These are phyloP conservation scores for Takifugu bimaculatus DNA, from an alignment of 2,113 vertebrate species.

Conservation along the genomic window DNA sequence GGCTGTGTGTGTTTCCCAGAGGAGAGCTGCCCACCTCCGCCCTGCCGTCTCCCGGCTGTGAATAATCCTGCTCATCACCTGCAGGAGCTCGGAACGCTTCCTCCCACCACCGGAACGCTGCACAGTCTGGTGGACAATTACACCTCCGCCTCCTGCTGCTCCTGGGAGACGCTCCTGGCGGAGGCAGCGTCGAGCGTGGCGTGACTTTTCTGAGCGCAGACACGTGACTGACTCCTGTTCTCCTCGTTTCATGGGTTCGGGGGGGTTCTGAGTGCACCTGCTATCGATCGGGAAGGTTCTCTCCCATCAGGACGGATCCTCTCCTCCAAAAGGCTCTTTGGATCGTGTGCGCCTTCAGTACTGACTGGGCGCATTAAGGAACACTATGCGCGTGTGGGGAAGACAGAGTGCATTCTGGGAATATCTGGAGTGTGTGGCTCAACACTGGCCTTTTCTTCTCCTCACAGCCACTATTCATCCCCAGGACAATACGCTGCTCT, in stretches of 20 bases:
- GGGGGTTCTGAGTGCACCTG: conserved; percentile 18
- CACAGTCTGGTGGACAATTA: conserved; percentile 68
- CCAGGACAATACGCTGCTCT: conserved; percentile 72
- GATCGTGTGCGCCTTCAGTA: conserved; percentile 13
- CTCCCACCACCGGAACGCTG: conserved; percentile 23
- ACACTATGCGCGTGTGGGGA: conserved; percentile 70
- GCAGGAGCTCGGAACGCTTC: conserved; percentile 16
- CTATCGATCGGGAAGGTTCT: not conserved
- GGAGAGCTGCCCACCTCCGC: too few relatives aligned
- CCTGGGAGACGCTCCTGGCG: conserved; percentile 23
- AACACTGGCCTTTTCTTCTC: conserved; percentile 78
- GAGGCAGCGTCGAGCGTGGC: not conserved
- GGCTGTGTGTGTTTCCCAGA: too few relatives aligned
- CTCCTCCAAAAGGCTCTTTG: not conserved
- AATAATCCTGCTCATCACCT: not conserved
- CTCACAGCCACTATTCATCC: conserved; percentile 73
- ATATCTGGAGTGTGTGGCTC: conserved; percentile 70
- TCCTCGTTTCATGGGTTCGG: conserved; percentile 27
- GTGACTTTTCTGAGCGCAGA: not conserved
- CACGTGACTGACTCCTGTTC: conserved; percentile 19
- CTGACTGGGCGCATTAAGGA: conserved; percentile 38
- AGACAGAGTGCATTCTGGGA: conserved; percentile 72
- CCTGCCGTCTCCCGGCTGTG: too few relatives aligned
- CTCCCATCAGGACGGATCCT: not conserved
- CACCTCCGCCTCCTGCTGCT: conserved; percentile 56